These are phyloP conservation scores for Peromyscus leucopus DNA, from an alignment of 2,113 vertebrate species.

Conservation along the genomic window DNA sequence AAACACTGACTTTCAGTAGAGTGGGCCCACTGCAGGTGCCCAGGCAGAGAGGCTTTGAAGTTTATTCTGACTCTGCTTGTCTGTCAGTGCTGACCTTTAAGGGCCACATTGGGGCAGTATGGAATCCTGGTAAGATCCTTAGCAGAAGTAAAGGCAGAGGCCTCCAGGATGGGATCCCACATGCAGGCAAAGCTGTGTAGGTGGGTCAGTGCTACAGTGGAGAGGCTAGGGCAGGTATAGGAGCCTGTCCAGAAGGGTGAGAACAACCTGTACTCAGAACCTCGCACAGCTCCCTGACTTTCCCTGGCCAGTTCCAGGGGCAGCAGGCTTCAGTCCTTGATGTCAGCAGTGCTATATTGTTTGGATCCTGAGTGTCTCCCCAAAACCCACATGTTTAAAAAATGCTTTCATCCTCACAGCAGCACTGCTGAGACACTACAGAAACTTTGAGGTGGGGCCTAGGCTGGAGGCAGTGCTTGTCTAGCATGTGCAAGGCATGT, in stretches of 20 bases:
- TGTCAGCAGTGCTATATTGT: no score
- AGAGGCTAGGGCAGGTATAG: background rate
- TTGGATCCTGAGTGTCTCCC: background rate
- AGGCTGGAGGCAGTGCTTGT: background rate
- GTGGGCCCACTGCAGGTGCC: fast-evolving
- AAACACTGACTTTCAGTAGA: background rate
- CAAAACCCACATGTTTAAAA: background rate
- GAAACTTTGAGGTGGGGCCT: background rate
- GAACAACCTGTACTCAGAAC: no score
- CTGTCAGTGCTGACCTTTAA: background rate
- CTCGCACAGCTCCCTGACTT: background rate
- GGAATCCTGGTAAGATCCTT: background rate
- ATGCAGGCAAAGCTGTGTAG: background rate
- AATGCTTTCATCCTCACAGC: background rate
- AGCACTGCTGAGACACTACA: background rate
- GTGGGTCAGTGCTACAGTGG: background rate
- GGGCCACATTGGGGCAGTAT: no score
- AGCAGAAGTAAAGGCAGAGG: background rate
- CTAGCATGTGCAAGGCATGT: background rate
- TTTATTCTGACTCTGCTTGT: background rate
- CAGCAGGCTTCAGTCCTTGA: background rate
- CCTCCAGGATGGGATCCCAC: background rate
- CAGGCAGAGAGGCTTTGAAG: fast-evolving
- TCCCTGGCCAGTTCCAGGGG: background rate
- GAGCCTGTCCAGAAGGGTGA: background rate